Percentiles rank a stretch among this genome's conserved stretches.
phyloP scores from a whole-genome alignment of 2,113 vertebrate species.

The Leucopternis melanops region DNA sequence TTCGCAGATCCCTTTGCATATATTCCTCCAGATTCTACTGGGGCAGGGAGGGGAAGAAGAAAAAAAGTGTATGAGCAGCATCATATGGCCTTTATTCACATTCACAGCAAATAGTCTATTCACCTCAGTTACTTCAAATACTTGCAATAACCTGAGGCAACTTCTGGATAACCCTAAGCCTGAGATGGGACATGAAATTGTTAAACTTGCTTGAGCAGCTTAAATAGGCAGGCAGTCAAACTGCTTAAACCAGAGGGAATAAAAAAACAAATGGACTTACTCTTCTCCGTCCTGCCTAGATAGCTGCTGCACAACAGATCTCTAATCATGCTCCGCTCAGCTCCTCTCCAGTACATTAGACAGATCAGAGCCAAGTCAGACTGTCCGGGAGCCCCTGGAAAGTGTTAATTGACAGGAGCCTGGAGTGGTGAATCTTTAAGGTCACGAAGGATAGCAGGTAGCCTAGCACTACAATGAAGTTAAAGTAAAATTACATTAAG shows the following conservation, averaged over 20 bases:
- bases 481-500: conserved; percentile 32
- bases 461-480: background rate
- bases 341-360: conserved; percentile 19
- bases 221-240: conserved; percentile 22
- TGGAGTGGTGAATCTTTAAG: background rate
- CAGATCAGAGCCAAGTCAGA: conserved; percentile 14
- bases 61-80: background rate
- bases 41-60: background rate
- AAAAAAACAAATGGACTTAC: conserved; percentile 21
- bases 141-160: conserved; percentile 17
- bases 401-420: conserved; percentile 13
- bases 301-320: background rate
- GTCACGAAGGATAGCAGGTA: background rate
- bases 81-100: background rate
- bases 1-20: background rate
- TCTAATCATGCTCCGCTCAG: conserved; percentile 25
- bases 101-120: background rate
- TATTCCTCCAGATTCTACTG: background rate
- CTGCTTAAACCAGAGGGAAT: conserved; percentile 26
- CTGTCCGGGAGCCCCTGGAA: background rate
- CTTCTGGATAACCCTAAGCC: conserved; percentile 30
- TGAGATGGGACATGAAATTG: background rate
- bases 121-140: conserved; percentile 27
- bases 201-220: background rate
- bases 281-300: background rate